A percentile compares a stretch with the other conserved stretches of the same genome.
phyloP scores from a whole-genome alignment of 2,113 vertebrate species.

The Salminus brasiliensis region DNA sequence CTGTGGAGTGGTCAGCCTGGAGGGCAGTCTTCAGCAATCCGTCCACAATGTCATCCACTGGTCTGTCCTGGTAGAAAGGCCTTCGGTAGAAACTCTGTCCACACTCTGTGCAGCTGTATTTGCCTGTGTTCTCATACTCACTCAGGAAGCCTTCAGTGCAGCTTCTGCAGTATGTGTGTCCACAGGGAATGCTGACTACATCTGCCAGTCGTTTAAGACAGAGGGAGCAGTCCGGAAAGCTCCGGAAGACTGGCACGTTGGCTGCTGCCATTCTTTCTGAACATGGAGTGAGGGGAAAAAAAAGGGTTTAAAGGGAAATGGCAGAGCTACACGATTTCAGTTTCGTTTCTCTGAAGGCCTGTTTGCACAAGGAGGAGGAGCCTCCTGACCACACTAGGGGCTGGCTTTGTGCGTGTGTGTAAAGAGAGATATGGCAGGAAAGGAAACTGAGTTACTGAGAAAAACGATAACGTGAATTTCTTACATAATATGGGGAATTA shows the following conservation, averaged over 20 bases:
- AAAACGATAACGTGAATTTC: too few relatives aligned
- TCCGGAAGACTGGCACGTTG: too few relatives aligned
- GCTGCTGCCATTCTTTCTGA: slow-evolving; percentile 17
- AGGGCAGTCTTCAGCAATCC: background rate
- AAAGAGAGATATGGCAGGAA: background rate
- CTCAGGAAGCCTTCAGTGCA: background rate
- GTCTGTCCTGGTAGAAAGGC: background rate
- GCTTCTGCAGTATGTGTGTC: background rate
- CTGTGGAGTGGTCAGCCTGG: background rate
- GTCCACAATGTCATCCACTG: background rate
- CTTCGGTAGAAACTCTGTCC: background rate
- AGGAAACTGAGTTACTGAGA: background rate
- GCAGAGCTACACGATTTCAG: background rate
- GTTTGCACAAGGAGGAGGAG: background rate
- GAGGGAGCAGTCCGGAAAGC: background rate
- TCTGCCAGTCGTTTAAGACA: slow-evolving; percentile 8
- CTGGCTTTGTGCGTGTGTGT: background rate
- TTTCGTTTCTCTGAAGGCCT: slow-evolving; percentile 31
- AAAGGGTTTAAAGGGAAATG: slow-evolving; percentile 1
- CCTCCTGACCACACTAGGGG: background rate
- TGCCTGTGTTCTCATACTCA: slow-evolving; percentile 5
- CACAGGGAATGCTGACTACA: background rate
- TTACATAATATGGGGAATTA: too few relatives aligned
- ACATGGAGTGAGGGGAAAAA: background rate
- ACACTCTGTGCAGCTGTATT: slow-evolving; percentile 29